Evolutionary conservation across 1,140 invertebrate species (phyloP).

Genomic region (Pogonus chalceus): DNA sequence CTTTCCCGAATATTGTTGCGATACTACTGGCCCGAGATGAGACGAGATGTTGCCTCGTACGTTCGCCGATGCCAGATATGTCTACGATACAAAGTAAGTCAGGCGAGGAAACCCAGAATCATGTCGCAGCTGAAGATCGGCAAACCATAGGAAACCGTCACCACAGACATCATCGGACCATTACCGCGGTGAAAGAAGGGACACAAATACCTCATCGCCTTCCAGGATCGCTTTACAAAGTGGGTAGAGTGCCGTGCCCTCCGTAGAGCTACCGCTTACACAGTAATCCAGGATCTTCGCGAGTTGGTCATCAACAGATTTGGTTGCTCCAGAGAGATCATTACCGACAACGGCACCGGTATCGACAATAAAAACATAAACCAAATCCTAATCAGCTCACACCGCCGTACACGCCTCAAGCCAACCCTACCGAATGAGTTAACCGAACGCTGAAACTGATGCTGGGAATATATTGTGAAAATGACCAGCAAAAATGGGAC

Average conservation of each 20-base stretch:
- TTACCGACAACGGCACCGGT: constrained; percentile 37
- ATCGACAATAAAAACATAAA: constrained; percentile 32
- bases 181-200: constrained; percentile 26
- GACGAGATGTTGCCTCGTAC: constrained; percentile 6
- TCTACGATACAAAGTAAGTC: constrained; percentile 25
- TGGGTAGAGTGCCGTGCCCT: constrained; percentile 21
- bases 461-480: constrained; percentile 26
- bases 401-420: constrained; percentile 33
- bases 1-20: not conserved
- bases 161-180: constrained; percentile 33
- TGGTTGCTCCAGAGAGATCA: constrained; percentile 25
- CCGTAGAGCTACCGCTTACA: constrained; percentile 20
- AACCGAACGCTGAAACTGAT: constrained; percentile 33
- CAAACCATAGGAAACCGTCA: constrained; percentile 25
- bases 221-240: constrained; percentile 33
- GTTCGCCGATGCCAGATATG: constrained; percentile 16
- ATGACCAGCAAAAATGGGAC: constrained; percentile 34
- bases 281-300: constrained; percentile 20
- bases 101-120: constrained; percentile 22
- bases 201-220: constrained; percentile 28
- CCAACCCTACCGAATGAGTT: constrained; percentile 32
- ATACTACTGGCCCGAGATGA: constrained; percentile 24
- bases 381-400: constrained; percentile 21
- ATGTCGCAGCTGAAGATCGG: constrained; percentile 24
- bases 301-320: constrained; percentile 24